phyloP scores from a whole-genome alignment of 37 sponge, comb jelly and placozoan species.

The Eunapius fragilis region DNA sequence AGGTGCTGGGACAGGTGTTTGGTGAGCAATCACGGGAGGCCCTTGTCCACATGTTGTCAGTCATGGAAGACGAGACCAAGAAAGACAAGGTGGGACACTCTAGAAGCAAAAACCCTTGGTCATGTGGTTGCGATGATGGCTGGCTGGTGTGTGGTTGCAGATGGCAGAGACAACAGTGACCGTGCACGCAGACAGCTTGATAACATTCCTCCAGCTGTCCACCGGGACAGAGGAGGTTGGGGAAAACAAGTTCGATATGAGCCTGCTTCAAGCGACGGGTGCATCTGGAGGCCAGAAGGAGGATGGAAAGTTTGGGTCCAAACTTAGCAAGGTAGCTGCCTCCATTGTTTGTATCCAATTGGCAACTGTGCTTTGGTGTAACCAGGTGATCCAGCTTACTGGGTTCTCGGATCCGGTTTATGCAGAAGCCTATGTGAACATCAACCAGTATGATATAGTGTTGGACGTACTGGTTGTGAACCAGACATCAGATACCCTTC shows the following conservation, averaged over 20 bases:
- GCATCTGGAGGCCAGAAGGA: constrained; percentile 36
- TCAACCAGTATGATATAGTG: constrained; percentile 99
- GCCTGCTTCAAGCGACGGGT: constrained; percentile 88
- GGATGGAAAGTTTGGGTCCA: constrained; percentile 42
- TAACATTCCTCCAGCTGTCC: constrained; percentile 74
- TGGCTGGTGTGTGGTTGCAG: background rate
- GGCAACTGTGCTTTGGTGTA: background rate
- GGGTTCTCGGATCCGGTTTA: constrained; percentile 99
- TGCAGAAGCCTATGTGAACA: constrained; percentile 98
- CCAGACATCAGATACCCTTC: constrained; percentile 97
- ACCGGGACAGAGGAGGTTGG: constrained; percentile 55
- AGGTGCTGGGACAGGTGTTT: constrained; percentile 78
- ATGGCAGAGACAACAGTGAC: constrained; percentile 6
- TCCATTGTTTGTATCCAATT: background rate
- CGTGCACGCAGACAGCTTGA: constrained; percentile 85
- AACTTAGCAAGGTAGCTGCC: constrained; percentile 84
- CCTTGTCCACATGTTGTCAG: constrained; percentile 62
- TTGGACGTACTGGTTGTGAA: constrained; percentile 98
- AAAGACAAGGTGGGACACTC: constrained; percentile 15
- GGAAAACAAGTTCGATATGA: constrained; percentile 88
- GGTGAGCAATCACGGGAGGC: constrained; percentile 64
- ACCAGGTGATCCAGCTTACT: constrained; percentile 96
- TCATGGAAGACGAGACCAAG: constrained; percentile 27
- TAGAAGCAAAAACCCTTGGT: background rate
- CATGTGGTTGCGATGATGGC: no score